phyloP scores from a whole-genome alignment of 2,888 invertebrate species.

The Aleiodes leptofemur region DNA sequence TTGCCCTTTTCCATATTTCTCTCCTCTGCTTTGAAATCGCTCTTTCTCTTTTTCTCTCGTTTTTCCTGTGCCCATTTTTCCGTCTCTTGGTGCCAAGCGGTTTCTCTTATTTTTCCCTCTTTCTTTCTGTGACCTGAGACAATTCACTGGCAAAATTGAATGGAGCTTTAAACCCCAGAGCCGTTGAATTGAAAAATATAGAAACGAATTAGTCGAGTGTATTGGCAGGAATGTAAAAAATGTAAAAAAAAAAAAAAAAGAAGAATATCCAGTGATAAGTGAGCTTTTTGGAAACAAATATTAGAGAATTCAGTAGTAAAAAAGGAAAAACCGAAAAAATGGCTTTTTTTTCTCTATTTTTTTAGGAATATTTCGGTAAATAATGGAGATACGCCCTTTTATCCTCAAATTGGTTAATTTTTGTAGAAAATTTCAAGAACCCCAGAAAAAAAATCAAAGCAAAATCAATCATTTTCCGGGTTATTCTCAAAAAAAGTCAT shows the following conservation, averaged over 20 bases:
- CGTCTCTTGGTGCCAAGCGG: conserved; percentile 6
- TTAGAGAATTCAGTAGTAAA: too few species aligned
- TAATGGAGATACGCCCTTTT: too few species aligned
- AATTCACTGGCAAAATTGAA: conserved; percentile 51
- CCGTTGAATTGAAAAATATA: conserved; percentile 54
- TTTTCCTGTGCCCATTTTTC: not conserved
- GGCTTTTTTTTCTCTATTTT: too few species aligned
- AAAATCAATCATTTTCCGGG: too few species aligned
- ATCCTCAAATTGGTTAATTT: too few species aligned
- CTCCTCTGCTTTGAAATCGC: not conserved
- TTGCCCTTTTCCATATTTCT: conserved; percentile 26
- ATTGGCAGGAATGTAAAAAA: conserved; percentile 23
- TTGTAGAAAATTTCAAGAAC: too few species aligned
- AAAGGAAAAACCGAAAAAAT: too few species aligned
- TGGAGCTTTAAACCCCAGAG: conserved; percentile 44
- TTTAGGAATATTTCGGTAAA: too few species aligned
- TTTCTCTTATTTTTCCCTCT: conserved; percentile 23
- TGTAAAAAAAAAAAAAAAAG: not conserved
- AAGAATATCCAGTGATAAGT: not conserved
- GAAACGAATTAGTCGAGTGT: conserved; percentile 48
- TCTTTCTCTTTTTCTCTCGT: conserved; percentile 4
- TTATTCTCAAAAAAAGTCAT: too few species aligned
- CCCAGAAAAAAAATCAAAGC: too few species aligned
- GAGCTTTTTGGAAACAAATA: too few species aligned
- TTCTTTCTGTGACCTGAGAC: conserved; percentile 40